Evolutionary conservation across 2,797 vertebrate genomes (phyloP), one percentile per base, ranked within the genome.

Genomic region (Melanotaenia trifasciata): DNA sequence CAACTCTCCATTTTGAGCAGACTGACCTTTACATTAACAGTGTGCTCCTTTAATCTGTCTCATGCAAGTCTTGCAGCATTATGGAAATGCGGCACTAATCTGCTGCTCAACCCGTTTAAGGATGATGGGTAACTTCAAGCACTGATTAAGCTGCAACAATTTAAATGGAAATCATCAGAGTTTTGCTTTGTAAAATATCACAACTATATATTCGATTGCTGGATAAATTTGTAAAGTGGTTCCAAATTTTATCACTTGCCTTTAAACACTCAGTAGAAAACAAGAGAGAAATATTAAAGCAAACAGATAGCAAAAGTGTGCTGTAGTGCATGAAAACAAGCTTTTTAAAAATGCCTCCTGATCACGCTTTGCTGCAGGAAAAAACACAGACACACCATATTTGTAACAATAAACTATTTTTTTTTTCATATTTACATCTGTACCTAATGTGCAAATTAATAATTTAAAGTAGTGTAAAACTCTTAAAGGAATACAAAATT

Each of bases 361-460:
- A 67, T 65, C 22, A 70, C 51, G 36, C 3, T 56, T 64, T 66
- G 22, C 50, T 69, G 33, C 59, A 72, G 18, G 83, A 84, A 93
- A 93, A 78, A 90, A 95, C 95, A 90, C 92, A 94, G 94, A 96
- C 85, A 92, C 89, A 88, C 81, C 72, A 83, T 79, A 85, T 94
- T 93, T 95, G 93, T 93, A 95, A 95, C 93, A 96, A 96, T 95
- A 95, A 93, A 96, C 92, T 94, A 94, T 93, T 94, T 92, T 94
- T 94, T 91, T 91, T 91, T 87, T 90, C 87, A 93, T 94, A 95
- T 92, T 94, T 92, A 96, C 92, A 95, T 92, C 85, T 93, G 93
- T 95, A 95, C 92, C 84, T 90, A 93, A 94, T 95, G 95, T 96
- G 95, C 94, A 96, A 96, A 97, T 95, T 90, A 95, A 95, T 94